Evolutionary conservation across 2,113 vertebrate species (phyloP), one percentile per base, ranked within the genome.

Genomic region (Garra rufa): DNA sequence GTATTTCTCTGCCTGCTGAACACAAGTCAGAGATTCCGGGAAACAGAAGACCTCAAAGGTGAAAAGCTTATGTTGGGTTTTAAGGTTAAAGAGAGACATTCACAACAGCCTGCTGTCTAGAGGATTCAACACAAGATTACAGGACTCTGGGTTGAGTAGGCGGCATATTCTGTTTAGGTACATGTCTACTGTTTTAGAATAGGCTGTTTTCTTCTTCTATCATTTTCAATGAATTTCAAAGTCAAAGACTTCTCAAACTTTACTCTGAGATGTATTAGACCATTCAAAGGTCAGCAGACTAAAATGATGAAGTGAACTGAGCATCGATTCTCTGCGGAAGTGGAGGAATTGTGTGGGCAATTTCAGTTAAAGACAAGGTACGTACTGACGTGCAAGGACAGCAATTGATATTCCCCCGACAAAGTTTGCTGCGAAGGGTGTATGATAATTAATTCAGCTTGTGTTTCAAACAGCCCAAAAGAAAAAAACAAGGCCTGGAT

Each of bases 391-490:
- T 3, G n/a, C 21, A 57, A 67, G 65, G 57, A 75, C 46, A 52
- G 78, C 67, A 81, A 88, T 84, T 83, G 81, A 84, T 69, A 83
- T 83, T 69, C 76, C 59, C 21, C 69, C 59, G 48, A 19, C 55
- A 83, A 83, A 57, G 81, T 70, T 83, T 85, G 70, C 70, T 71
- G 38, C 9, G 55, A 71, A 63, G 55, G 73, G 59, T 75, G 70
- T 73, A 85, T 76, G 76, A 67, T 61, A 57, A 65, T 81, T 57
- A 7, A 63, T 50, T 19, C 34, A 0, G 28, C 44, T 43, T 59
- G 28, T 69, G 38, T 69, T 63, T 21, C 38, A 77, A 43, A 44
- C 44, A 82, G 24, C 44, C 50, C 24, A 48, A 43, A 74, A 81
- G n/a, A 85, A 85, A 86, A 84, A 86, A 78, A 71, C 67, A 10